phyloP scores from a whole-genome alignment of 2,113 vertebrate genomes.

The Panthera uncia region DNA sequence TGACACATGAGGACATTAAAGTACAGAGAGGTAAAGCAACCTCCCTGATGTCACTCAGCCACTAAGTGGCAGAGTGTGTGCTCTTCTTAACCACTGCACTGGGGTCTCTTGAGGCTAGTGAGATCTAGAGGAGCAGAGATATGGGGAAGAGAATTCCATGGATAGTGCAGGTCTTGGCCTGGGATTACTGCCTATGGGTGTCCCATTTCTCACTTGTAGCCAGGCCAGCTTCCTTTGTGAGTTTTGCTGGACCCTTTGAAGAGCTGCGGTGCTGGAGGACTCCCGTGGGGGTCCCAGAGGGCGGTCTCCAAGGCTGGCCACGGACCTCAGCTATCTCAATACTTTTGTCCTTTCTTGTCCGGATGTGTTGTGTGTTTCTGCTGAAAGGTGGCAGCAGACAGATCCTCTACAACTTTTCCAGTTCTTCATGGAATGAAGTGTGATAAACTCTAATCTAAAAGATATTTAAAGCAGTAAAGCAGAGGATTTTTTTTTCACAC shows the following conservation, averaged over 20 bases:
- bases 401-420: neutral
- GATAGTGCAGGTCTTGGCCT: neutral
- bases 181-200: neutral
- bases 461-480: conserved; percentile 69
- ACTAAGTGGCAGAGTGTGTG: neutral
- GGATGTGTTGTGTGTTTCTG: neutral
- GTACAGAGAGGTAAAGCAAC: neutral
- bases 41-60: neutral
- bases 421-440: conserved; percentile 6
- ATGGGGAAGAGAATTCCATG: accelerated
- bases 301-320: neutral
- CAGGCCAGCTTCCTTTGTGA: neutral
- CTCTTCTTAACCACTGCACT: neutral
- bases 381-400: neutral
- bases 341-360: neutral
- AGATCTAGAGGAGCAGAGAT: neutral
- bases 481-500: conserved; percentile 63
- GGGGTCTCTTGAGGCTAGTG: no score
- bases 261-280: neutral
- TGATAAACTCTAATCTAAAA: conserved; percentile 61
- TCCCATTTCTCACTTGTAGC: neutral
- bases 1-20: neutral
- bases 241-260: neutral
- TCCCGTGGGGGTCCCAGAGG: accelerated
- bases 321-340: no score